phyloP scores from a whole-genome alignment of 2,888 invertebrate genomes.

The Dolichopus griseipennis region DNA sequence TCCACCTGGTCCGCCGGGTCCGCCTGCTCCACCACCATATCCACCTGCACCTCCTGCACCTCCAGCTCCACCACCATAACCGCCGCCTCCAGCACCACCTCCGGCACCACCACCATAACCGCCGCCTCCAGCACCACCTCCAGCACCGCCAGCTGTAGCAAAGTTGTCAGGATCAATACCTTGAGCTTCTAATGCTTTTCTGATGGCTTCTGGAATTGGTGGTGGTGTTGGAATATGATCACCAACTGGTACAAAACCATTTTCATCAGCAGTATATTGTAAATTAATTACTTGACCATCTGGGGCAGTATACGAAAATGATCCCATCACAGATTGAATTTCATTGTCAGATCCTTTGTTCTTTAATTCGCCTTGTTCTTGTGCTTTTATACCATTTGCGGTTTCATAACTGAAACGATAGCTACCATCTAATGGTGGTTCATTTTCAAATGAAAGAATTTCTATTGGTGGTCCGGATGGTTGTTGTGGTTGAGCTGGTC shows the following conservation, averaged over 20 bases:
- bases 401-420: slow-evolving; percentile 55
- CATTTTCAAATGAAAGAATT: slow-evolving; percentile 50
- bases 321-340: slow-evolving; percentile 51
- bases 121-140: slow-evolving; percentile 24
- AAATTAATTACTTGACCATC: slow-evolving; percentile 54
- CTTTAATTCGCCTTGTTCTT: slow-evolving; percentile 54
- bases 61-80: slow-evolving; percentile 25
- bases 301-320: slow-evolving; percentile 55
- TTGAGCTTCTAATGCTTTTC: slow-evolving; percentile 47
- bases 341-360: slow-evolving; percentile 50
- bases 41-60: slow-evolving; percentile 25
- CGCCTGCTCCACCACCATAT: slow-evolving; percentile 22
- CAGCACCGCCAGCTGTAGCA: slow-evolving; percentile 43
- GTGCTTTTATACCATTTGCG: slow-evolving; percentile 54
- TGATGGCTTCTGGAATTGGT: slow-evolving; percentile 57
- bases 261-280: slow-evolving; percentile 57
- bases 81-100: slow-evolving; percentile 28
- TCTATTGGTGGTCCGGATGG: slow-evolving; percentile 44
- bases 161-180: slow-evolving; percentile 25
- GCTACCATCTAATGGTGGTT: slow-evolving; percentile 51
- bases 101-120: slow-evolving; percentile 33
- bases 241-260: slow-evolving; percentile 53
- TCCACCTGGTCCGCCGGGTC: slow-evolving; percentile 19
- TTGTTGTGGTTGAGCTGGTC: slow-evolving; percentile 28
- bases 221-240: slow-evolving; percentile 55